These are phyloP conservation scores for Flexamia atlantica DNA, from an alignment of 2,888 invertebrate genomes.

Conservation along the genomic window DNA sequence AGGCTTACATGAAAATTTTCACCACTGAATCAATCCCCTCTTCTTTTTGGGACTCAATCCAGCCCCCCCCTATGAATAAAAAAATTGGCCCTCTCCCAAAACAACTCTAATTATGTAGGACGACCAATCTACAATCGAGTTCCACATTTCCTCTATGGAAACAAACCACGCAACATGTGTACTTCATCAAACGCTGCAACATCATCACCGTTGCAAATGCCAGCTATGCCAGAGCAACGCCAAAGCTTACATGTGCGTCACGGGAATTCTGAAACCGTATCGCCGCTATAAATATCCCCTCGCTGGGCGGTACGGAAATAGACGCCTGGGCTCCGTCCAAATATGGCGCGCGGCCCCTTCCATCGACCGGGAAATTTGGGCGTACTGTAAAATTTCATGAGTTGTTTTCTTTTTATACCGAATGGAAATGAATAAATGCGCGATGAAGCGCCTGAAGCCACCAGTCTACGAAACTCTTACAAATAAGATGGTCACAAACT, in stretches of 20 bases:
- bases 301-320: constrained; percentile 23
- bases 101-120: too few relatives aligned
- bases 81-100: too few relatives aligned
- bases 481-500: neutral
- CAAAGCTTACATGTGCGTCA: constrained; percentile 29
- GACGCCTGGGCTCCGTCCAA: constrained; percentile 53
- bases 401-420: constrained; percentile 12
- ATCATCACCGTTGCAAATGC: neutral
- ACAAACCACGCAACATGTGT: neutral
- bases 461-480: neutral
- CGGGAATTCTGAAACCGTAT: constrained; percentile 55
- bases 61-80: too few relatives aligned
- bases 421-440: neutral
- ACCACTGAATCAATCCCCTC: too few relatives aligned
- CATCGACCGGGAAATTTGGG: constrained; percentile 22
- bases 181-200: neutral
- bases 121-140: too few relatives aligned
- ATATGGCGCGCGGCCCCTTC: constrained; percentile 34
- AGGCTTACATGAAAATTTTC: too few relatives aligned
- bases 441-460: neutral
- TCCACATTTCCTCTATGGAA: neutral
- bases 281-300: constrained; percentile 27
- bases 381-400: constrained; percentile 36
- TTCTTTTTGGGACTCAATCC: too few relatives aligned
- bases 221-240: neutral